Conservation (phyloP, 2,113 vertebrate genomes). For the Delphinapterus leucas region DNA sequence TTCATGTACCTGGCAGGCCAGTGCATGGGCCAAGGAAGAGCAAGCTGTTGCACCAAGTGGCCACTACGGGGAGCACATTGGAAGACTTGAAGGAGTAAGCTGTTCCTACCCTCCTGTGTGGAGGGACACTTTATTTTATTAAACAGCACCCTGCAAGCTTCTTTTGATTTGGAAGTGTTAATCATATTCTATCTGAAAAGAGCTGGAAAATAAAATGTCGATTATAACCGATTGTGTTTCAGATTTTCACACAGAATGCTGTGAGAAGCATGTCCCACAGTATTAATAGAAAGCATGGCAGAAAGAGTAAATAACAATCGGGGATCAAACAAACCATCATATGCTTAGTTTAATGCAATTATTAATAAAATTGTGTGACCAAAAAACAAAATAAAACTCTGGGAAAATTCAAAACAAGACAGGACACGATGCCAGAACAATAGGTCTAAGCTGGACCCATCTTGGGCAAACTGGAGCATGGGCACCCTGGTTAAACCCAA, state of each 20-base stretch:
- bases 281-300: not conserved
- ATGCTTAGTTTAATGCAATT: not conserved
- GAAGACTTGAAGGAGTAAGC: not conserved
- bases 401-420: not conserved
- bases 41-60: not conserved
- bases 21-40: not conserved
- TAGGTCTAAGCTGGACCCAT: not conserved
- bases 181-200: not conserved
- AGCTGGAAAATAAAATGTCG: not conserved
- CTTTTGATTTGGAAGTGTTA: not conserved
- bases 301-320: not conserved
- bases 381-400: not conserved
- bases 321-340: not conserved
- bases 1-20: not conserved
- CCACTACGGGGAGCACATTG: not conserved
- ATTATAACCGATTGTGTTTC: not conserved
- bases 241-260: not conserved
- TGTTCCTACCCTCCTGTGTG: not conserved
- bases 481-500: not conserved
- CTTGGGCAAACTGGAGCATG: not conserved
- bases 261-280: not conserved
- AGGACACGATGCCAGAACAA: not conserved
- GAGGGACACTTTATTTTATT: not conserved
- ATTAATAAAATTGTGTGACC: not conserved
- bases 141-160: not conserved